Base-by-base conservation (phyloP, 2,797 vertebrate genomes). In the Furcifer pardalis region DNA sequence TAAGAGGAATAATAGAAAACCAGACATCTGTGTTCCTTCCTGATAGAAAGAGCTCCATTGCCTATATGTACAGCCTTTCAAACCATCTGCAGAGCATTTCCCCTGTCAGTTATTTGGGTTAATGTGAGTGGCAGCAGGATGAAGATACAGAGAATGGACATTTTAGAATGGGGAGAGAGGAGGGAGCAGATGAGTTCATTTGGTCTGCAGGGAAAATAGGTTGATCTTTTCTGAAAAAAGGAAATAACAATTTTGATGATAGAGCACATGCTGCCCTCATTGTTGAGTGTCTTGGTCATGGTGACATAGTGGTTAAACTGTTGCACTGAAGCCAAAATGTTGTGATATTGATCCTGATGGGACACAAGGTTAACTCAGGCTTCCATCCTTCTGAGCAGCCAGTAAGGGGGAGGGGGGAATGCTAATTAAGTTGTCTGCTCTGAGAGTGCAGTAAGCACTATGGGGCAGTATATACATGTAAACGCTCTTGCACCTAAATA, bases 1-100 rank as follows among this genome's bases (percentile, higher is more conserved):
- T 84, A 89, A 85, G 75, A 89, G 79, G 83, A 78, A 88, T 73
- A 92, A 91, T 27, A 72, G 30, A 77, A 80, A 91, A 46, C 0
- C 9, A 90, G 90, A 86, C 82, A 87, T 90, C 87, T 92, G 83
- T 1, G 19, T 87, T 91, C 81, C 72, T 88, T 91, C 81, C 75
- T 88, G 75, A 91, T 35, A 91, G 87, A 80, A 66, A 83, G 32
- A 87, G 59, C 5, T 35, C 30, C 40, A 79, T 35, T 35, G 17
- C 71, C 73, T 84, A 73, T 65, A 85, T 13, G n/a, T 86, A 76
- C 79, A 73, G 27, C 44, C 8, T 79, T 90, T 86, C 79, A 76
- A 77, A 52, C 76, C 40, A 56, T 76, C 77, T 80, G 69, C 71
- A 83, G 74, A 89, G 62, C 23, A 77, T 19, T 30, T 63, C n/a